These are phyloP conservation scores for Carassius auratus DNA, from an alignment of 2,113 vertebrate species.

Conservation along the genomic window DNA sequence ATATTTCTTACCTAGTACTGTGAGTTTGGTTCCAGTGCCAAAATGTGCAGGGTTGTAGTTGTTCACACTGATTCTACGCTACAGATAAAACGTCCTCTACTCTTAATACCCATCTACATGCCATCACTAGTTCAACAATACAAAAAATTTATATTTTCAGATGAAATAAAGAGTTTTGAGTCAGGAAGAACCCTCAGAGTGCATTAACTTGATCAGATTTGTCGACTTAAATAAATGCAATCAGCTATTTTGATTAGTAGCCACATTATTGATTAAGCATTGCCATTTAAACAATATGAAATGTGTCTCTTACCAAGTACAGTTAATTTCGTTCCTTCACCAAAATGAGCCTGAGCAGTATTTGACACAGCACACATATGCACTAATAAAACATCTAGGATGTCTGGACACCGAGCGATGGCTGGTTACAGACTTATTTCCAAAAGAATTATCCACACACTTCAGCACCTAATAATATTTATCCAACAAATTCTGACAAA, in stretches of 20 bases:
- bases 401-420: background rate
- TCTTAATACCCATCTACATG: background rate
- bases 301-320: conserved; percentile 60
- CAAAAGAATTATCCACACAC: background rate
- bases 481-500: background rate
- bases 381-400: conserved; percentile 33
- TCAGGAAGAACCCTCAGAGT: background rate
- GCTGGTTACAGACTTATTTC: background rate
- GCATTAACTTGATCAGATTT: background rate
- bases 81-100: conserved; percentile 67
- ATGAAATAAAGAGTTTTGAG: background rate
- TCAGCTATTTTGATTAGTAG: background rate
- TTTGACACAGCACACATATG: conserved; percentile 5
- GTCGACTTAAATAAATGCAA: background rate
- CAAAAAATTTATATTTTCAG: background rate
- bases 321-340: conserved; percentile 62
- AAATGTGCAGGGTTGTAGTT: conserved; percentile 70
- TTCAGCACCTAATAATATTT: background rate
- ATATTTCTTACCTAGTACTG: conserved; percentile 59
- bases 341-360: conserved; percentile 59
- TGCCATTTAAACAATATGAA: background rate
- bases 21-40: conserved; percentile 77
- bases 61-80: conserved; percentile 72
- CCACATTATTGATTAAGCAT: background rate
- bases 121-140: background rate